phyloP scores from a whole-genome alignment of 2,113 vertebrate species.

The Origma solitaria region DNA sequence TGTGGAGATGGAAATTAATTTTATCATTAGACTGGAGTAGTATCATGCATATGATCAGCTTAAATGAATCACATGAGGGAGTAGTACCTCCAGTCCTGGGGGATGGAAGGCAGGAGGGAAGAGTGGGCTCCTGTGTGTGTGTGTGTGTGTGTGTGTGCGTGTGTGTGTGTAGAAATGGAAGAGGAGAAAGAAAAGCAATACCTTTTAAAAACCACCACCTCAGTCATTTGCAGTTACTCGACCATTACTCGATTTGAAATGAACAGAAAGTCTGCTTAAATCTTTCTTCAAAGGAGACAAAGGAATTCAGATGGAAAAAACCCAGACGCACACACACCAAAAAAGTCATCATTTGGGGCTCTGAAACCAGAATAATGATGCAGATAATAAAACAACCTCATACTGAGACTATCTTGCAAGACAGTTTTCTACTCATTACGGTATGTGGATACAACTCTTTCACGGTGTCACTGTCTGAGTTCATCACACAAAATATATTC shows the following conservation, averaged over 20 bases:
- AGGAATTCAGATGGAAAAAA: neutral
- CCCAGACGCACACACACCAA: fast-evolving
- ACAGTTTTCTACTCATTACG: neutral
- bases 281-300: neutral
- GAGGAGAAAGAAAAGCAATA: neutral
- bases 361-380: neutral
- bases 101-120: neutral
- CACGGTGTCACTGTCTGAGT: neutral
- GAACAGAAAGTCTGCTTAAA: neutral
- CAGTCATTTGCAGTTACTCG: neutral
- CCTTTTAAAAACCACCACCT: neutral
- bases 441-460: neutral
- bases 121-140: no score
- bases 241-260: neutral
- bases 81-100: neutral
- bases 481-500: neutral
- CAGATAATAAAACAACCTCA: neutral
- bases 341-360: neutral
- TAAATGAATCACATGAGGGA: neutral
- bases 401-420: neutral
- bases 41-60: neutral
- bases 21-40: neutral
- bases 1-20: neutral
- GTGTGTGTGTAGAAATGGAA: neutral
- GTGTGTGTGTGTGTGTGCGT: fast-evolving